Evolutionary conservation across 2,113 vertebrate species (phyloP), one percentile per base, ranked within the genome.

Genomic region (Hippocampus zosterae): DNA sequence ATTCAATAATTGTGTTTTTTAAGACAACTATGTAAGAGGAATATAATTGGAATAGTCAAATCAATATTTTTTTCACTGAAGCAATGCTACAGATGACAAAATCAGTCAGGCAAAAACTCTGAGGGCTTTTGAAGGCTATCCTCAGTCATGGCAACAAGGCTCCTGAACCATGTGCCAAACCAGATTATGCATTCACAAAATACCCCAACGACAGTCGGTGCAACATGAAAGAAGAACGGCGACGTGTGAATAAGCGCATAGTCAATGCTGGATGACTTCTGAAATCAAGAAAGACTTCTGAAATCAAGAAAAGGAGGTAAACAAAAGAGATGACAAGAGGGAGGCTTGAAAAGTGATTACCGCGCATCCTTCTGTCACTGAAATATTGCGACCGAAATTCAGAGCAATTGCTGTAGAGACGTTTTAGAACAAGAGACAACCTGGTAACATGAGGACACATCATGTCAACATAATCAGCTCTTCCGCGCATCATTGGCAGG

Each of bases 161-260:
- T 29, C 19, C 3, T 1, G 40, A 40, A 11, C 2, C 0, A 19
- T 11, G 60, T 40, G 60, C 33, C 60, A 62, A 41, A 62, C 33
- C 60, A 37, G 33, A 62, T 41, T 21, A 62, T 40, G 60, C 7
- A 62, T 21, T 62, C 52, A 55, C 52, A 60, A 60, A 60, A 60
- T 3, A 37, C 27, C 27, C 2, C 57, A 8, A 61, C 27, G 11
- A 69, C 56, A 74, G 46, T 5, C 2, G 1, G 18, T 9, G 33
- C 21, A 5, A 4, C 67, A 27, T 23, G 9, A 11, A 3, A 44
- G 5, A 41, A 42, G 7, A 52, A 44, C 33, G 59, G 62, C 23
- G 11, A 18, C 21, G 25, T 33, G 25, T 52, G 27, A 33, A 46
- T 46, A 44, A 65, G 15, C n/a, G 25, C 55, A 18, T 37, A 41